Conservation (phyloP, 2,888 invertebrate genomes). For the Cistogaster globosa region DNA sequence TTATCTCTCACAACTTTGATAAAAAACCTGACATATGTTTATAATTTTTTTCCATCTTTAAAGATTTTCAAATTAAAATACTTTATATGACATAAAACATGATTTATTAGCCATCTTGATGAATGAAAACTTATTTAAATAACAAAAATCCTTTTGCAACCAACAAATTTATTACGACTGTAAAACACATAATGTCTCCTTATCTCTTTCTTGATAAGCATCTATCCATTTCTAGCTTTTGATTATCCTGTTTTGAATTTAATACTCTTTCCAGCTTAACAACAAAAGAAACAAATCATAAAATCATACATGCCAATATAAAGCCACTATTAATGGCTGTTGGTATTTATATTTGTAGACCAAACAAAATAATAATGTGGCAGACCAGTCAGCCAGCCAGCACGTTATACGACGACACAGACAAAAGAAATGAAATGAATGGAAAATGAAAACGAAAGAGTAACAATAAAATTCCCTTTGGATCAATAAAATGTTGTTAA, state of each 20-base stretch:
- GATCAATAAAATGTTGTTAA: constrained; percentile 69
- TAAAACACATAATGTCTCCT: background rate
- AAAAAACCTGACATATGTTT: no score
- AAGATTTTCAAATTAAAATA: no score
- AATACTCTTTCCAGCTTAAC: background rate
- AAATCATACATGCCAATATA: constrained; percentile 24
- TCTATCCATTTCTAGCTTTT: background rate
- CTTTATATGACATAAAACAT: no score
- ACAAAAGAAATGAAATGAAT: constrained; percentile 21
- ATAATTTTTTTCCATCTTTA: no score
- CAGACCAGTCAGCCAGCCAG: background rate
- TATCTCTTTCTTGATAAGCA: no score
- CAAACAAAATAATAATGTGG: constrained; percentile 28
- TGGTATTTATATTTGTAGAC: constrained; percentile 13
- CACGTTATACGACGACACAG: background rate
- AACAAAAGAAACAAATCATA: constrained; percentile 24
- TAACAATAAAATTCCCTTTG: constrained; percentile 64
- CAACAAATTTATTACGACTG: background rate
- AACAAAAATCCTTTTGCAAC: no score
- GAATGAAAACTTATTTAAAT: no score
- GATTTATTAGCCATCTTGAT: no score
- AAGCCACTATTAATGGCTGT: background rate
- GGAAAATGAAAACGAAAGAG: background rate
- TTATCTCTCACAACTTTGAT: no score
- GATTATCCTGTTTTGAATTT: constrained; percentile 28